Evolutionary conservation across 2,113 vertebrate species (phyloP).

Genomic region (Neolamprologus kungweensis): DNA sequence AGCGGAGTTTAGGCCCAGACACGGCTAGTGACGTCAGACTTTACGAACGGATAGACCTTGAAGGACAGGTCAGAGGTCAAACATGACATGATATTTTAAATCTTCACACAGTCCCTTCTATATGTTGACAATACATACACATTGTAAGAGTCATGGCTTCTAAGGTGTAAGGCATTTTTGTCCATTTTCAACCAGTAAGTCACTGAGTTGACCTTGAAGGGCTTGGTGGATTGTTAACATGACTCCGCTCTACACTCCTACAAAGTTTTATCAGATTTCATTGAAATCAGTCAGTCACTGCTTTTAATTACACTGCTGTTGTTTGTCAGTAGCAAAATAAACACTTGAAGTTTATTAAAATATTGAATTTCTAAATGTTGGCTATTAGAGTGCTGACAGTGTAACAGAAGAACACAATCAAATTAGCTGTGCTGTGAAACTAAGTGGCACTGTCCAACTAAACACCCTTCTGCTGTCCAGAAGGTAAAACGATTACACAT

Average conservation of each 20-base stretch:
- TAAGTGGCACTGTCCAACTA: background rate
- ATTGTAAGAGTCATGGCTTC: background rate
- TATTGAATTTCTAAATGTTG: background rate
- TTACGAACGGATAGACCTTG: rapidly evolving
- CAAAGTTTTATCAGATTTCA: background rate
- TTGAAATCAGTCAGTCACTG: background rate
- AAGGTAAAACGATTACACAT: background rate
- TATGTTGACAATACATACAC: rapidly evolving
- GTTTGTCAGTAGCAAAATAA: background rate
- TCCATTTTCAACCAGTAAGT: background rate
- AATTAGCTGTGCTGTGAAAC: background rate
- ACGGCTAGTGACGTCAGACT: rapidly evolving
- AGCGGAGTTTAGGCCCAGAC: too few relatives aligned
- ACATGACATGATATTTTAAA: rapidly evolving
- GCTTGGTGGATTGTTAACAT: background rate
- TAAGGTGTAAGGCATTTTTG: rapidly evolving
- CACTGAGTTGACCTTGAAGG: rapidly evolving
- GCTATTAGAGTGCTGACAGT: background rate
- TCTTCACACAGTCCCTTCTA: background rate
- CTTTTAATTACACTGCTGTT: background rate
- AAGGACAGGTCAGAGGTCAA: background rate
- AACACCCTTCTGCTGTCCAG: background rate
- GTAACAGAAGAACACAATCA: background rate
- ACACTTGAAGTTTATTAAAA: background rate
- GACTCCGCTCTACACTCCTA: background rate